A percentile compares a stretch with the other conserved stretches of the same genome.
These are phyloP conservation scores for Anguilla megastoma DNA, from an alignment of 2,797 vertebrate species.

Conservation along the genomic window DNA sequence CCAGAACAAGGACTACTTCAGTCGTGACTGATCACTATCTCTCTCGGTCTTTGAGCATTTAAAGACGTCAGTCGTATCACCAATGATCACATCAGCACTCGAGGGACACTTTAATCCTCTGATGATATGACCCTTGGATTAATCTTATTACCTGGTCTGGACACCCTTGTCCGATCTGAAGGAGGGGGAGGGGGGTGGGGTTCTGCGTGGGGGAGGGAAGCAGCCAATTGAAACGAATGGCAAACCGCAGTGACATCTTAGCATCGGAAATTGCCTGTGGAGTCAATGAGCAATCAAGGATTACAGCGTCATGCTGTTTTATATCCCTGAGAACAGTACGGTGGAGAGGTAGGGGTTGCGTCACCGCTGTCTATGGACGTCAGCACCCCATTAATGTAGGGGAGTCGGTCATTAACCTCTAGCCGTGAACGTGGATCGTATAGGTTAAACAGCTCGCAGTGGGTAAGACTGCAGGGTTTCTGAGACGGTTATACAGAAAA, in stretches of 20 bases:
- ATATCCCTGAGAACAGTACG: background rate
- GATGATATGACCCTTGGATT: background rate
- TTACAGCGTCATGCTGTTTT: background rate
- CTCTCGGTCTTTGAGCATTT: background rate
- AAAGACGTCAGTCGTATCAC: background rate
- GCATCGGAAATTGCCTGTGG: background rate
- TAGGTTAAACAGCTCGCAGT: background rate
- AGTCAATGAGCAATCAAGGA: constrained; percentile 4
- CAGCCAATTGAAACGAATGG: background rate
- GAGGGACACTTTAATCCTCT: background rate
- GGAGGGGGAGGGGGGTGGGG: background rate
- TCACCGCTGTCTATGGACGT: background rate
- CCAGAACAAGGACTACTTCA: background rate
- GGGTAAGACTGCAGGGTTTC: background rate
- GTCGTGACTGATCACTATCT: background rate
- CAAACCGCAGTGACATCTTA: background rate
- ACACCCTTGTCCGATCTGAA: background rate
- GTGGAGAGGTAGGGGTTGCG: background rate
- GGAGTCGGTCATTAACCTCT: background rate
- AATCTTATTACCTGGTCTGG: background rate
- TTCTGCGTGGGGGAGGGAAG: background rate
- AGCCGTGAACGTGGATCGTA: background rate
- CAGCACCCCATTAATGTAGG: background rate
- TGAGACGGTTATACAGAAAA: background rate
- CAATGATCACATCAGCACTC: background rate